A percentile compares a stretch with the other conserved stretches of the same genome.
These are phyloP conservation scores for Zaprionus lineosus DNA, from an alignment of 2,888 invertebrate genomes.

Conservation along the genomic window DNA sequence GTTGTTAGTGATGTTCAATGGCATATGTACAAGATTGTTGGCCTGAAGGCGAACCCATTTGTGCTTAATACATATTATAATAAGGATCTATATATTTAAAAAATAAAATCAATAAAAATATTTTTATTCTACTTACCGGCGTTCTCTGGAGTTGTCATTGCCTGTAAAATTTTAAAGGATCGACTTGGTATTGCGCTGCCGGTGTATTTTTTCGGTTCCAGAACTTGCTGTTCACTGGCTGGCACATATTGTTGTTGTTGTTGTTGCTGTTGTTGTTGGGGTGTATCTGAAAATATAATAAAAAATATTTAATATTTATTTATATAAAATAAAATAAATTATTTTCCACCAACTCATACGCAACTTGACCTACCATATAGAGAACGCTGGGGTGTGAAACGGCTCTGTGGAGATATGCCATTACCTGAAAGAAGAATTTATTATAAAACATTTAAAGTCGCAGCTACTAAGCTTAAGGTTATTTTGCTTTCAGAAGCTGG, in stretches of 20 bases:
- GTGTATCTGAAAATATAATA: constrained; percentile 61
- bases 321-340: too few relatives aligned
- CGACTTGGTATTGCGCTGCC: constrained; percentile 91
- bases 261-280: constrained; percentile 74
- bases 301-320: neutral
- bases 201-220: constrained; percentile 88
- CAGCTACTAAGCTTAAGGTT: neutral
- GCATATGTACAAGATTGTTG: constrained; percentile 54
- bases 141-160: constrained; percentile 89
- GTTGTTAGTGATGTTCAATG: constrained; percentile 42
- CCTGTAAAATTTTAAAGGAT: constrained; percentile 91
- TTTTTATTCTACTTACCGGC: constrained; percentile 85
- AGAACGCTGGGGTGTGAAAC: constrained; percentile 78
- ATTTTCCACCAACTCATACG: too few relatives aligned
- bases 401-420: constrained; percentile 68
- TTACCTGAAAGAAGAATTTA: constrained; percentile 72
- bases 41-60: constrained; percentile 7
- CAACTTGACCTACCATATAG: constrained; percentile 42
- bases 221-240: constrained; percentile 87
- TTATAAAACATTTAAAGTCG: neutral
- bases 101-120: constrained; percentile 4
- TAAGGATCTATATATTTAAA: constrained; percentile 1
- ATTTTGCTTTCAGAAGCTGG: constrained; percentile 45
- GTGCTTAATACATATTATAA: neutral
- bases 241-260: constrained; percentile 83